Conservation (phyloP, 1,140 invertebrate species). For the Prorops nasuta region DNA sequence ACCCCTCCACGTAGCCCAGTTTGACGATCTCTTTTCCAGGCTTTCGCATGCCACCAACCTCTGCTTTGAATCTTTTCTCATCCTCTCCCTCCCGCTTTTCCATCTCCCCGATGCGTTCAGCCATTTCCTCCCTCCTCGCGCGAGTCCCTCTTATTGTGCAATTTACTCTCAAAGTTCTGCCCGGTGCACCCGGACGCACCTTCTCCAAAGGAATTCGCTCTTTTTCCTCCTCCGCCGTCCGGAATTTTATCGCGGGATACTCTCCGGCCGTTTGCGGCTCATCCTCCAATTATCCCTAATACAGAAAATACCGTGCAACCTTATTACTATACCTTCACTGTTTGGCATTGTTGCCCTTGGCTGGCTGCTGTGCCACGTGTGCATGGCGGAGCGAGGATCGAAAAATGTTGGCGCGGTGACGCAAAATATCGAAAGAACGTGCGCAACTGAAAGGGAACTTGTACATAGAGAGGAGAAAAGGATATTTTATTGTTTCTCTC, state of each 20-base stretch:
- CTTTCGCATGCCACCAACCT: no score
- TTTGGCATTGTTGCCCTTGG: slow-evolving; percentile 23
- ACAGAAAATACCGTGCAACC: slow-evolving; percentile 33
- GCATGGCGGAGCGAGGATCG: no score
- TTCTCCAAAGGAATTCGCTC: slow-evolving; percentile 1
- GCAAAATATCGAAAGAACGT: no score
- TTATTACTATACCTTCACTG: slow-evolving; percentile 31
- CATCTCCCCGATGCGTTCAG: background rate
- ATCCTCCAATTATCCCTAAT: slow-evolving; percentile 41
- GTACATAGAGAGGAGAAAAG: no score
- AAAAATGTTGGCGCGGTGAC: no score
- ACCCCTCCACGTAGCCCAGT: no score
- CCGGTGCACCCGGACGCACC: slow-evolving; percentile 23
- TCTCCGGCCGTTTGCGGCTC: slow-evolving; percentile 32
- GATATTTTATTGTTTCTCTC: no score
- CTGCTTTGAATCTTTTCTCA: slow-evolving; percentile 17
- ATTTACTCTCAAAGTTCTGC: slow-evolving; percentile 28
- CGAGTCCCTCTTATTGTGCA: slow-evolving; percentile 13
- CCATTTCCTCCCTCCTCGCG: slow-evolving; percentile 1
- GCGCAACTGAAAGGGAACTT: no score
- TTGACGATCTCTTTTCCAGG: no score
- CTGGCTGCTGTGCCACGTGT: no score
- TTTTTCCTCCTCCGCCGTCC: background rate
- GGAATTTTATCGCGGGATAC: slow-evolving; percentile 29
- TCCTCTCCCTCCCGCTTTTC: slow-evolving; percentile 6